phyloP scores from a whole-genome alignment of 2,113 vertebrate genomes.

The Mesembrinibis cayennensis region DNA sequence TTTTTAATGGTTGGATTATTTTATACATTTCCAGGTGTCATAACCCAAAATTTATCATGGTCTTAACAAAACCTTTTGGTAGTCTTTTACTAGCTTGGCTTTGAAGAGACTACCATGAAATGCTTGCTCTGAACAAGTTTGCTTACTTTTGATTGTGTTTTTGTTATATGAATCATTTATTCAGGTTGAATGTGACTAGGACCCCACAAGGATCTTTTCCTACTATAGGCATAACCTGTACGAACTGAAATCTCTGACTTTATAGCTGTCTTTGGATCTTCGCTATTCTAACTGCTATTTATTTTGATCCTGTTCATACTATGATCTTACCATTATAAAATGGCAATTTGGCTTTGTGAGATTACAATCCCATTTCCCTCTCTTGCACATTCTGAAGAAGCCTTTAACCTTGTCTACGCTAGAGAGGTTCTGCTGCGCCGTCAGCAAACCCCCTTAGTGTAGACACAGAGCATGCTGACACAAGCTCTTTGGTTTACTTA shows the following conservation, averaged over 20 bases:
- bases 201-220: neutral
- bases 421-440: neutral
- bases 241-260: neutral
- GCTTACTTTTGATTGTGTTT: neutral
- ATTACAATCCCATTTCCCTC: neutral
- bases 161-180: neutral
- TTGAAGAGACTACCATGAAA: neutral
- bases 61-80: neutral
- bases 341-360: neutral
- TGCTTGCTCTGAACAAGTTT: neutral
- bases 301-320: neutral
- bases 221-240: neutral
- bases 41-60: neutral
- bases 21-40: neutral
- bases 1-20: neutral
- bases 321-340: neutral
- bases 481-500: neutral
- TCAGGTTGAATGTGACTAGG: neutral
- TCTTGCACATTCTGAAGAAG: neutral
- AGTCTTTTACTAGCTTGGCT: neutral
- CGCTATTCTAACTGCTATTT: fast-evolving
- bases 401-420: conserved; percentile 1
- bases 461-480: neutral
- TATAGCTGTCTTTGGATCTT: neutral
- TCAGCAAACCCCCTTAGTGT: neutral